Conservation (phyloP, 2,888 invertebrate species). For the Pteria penguin region DNA sequence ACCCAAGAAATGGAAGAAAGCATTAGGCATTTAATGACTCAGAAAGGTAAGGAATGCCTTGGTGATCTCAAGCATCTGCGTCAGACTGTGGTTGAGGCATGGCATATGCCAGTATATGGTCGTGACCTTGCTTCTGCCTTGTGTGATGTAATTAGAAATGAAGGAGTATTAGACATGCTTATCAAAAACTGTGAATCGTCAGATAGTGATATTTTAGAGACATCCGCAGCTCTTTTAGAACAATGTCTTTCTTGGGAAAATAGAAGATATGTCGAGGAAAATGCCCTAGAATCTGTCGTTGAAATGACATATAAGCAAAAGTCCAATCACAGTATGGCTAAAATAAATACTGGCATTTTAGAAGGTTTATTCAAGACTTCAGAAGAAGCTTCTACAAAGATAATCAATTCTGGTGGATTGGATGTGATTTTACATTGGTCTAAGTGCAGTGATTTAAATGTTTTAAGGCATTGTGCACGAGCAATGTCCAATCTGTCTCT, state of each 20-base stretch:
- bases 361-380: slow-evolving; percentile 93
- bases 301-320: slow-evolving; percentile 92
- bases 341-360: slow-evolving; percentile 75
- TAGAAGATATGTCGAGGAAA: slow-evolving; percentile 93
- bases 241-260: slow-evolving; percentile 97
- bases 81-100: slow-evolving; percentile 85
- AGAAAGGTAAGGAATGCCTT: slow-evolving; percentile 61
- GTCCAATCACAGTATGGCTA: slow-evolving; percentile 85
- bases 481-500: slow-evolving; percentile 97
- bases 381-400: slow-evolving; percentile 95
- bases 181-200: slow-evolving; percentile 85
- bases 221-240: slow-evolving; percentile 93
- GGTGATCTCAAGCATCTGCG: slow-evolving; percentile 69
- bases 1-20: slow-evolving; percentile 62
- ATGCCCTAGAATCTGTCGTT: slow-evolving; percentile 94
- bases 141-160: slow-evolving; percentile 92
- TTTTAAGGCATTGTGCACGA: slow-evolving; percentile 96
- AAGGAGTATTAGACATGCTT: slow-evolving; percentile 93
- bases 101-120: slow-evolving; percentile 97
- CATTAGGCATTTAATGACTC: slow-evolving; percentile 64
- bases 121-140: slow-evolving; percentile 94
- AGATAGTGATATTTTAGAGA: slow-evolving; percentile 89
- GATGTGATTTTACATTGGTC: slow-evolving; percentile 97
- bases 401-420: slow-evolving; percentile 93
- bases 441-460: slow-evolving; percentile 92